A percentile compares a stretch with the other conserved stretches of the same genome.
Conservation (phyloP, 1,140 invertebrate genomes). For the Aphaenogaster ashmeadi region DNA sequence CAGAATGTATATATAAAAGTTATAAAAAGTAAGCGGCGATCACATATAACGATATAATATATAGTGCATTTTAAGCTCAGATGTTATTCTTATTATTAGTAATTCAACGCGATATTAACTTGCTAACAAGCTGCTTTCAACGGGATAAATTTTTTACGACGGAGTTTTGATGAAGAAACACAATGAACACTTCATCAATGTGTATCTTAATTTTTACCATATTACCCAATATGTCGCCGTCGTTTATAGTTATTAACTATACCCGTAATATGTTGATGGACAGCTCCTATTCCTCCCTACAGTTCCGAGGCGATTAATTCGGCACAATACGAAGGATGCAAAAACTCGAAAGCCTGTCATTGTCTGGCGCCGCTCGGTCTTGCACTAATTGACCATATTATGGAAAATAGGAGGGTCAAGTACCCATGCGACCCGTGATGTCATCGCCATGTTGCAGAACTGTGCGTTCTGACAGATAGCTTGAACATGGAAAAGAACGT, state of each 20-base stretch:
- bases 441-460: slow-evolving; percentile 72
- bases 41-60: not conserved
- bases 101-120: not conserved
- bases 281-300: slow-evolving; percentile 13
- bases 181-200: not conserved
- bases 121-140: not conserved
- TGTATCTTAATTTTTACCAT: slow-evolving; percentile 8
- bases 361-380: slow-evolving; percentile 62
- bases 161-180: not conserved
- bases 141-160: not conserved
- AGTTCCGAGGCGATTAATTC: slow-evolving; percentile 57
- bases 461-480: slow-evolving; percentile 9
- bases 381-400: slow-evolving; percentile 79
- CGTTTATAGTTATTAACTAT: slow-evolving; percentile 42
- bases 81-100: slow-evolving; percentile 15
- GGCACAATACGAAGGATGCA: slow-evolving; percentile 48
- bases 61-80: not conserved
- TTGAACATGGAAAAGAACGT: slow-evolving; percentile 43
- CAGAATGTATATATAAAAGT: slow-evolving; percentile 9
- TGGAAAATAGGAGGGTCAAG: slow-evolving; percentile 79
- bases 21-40: not conserved
- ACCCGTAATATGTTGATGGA: slow-evolving; percentile 50
- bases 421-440: slow-evolving; percentile 76
- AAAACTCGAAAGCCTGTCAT: slow-evolving; percentile 63
- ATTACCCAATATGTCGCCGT: slow-evolving; percentile 28